phyloP scores from a whole-genome alignment of 2,888 invertebrate species.

The Mantis religiosa region DNA sequence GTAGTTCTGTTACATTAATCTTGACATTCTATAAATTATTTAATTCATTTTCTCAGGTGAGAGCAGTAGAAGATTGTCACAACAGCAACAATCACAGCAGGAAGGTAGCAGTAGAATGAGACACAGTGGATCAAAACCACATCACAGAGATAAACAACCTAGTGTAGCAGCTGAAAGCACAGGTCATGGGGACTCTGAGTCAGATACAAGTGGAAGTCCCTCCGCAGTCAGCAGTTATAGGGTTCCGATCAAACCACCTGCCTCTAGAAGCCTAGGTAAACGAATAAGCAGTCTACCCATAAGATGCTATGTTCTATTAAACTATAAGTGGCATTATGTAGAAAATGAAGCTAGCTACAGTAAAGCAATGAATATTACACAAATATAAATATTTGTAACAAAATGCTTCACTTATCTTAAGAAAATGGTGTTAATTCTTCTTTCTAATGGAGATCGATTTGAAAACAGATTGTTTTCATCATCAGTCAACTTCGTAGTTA shows the following conservation, averaged over 20 bases:
- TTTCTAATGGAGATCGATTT: too few relatives aligned
- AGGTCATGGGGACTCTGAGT: conserved; percentile 15
- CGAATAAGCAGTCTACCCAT: neutral
- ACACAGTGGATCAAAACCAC: neutral
- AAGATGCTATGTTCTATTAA: too few relatives aligned
- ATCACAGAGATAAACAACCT: neutral
- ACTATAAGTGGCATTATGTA: too few relatives aligned
- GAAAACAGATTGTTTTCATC: too few relatives aligned
- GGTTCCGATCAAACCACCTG: conserved; percentile 19
- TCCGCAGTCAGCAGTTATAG: conserved; percentile 23
- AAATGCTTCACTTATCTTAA: too few relatives aligned
- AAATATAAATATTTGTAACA: too few relatives aligned
- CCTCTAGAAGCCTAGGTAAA: conserved; percentile 21
- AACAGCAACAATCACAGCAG: neutral
- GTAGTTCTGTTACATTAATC: too few relatives aligned
- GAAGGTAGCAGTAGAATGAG: neutral
- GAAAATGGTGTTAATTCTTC: too few relatives aligned
- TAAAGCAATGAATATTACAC: too few relatives aligned
- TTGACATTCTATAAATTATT: too few relatives aligned
- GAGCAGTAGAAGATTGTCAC: neutral
- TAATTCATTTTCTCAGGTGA: neutral
- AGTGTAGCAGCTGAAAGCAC: neutral
- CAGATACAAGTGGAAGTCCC: conserved; percentile 23
- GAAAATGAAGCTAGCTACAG: too few relatives aligned
- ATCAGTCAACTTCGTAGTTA: too few relatives aligned